These are phyloP conservation scores for Ischnura elegans DNA, from an alignment of 2,888 invertebrate genomes.

Conservation along the genomic window DNA sequence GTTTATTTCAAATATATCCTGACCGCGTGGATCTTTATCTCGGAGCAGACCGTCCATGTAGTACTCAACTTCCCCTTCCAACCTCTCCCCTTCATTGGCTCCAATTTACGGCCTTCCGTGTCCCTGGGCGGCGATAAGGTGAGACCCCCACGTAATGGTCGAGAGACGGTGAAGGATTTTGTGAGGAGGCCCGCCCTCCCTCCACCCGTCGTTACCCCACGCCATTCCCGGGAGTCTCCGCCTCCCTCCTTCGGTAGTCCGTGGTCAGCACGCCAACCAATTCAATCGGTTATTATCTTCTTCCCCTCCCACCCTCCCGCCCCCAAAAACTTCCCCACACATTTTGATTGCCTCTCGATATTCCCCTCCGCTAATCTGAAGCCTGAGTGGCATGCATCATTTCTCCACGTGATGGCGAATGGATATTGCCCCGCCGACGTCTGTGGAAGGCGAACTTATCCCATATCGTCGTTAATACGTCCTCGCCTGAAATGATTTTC, in stretches of 20 bases:
- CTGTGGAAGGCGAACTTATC: not conserved
- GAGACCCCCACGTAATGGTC: not conserved
- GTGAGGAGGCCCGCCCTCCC: not conserved
- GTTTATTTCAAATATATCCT: slow-evolving; percentile 14
- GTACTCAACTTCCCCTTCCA: not conserved
- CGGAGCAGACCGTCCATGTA: not conserved
- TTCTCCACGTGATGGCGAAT: not conserved
- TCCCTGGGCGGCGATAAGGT: slow-evolving; percentile 3
- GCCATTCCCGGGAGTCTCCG: not conserved
- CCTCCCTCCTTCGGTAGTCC: not conserved
- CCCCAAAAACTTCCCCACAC: no score
- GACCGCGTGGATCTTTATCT: not conserved
- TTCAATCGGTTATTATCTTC: not conserved
- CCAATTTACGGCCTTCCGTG: slow-evolving; percentile 12
- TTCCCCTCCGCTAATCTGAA: not conserved
- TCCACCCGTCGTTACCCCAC: not conserved
- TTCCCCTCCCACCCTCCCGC: not conserved
- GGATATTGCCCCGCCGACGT: not conserved
- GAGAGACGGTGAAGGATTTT: slow-evolving; percentile 8
- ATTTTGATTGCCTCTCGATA: not conserved
- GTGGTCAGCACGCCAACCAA: slow-evolving; percentile 9
- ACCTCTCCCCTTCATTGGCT: not conserved
- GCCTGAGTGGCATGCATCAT: not conserved
- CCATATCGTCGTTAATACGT: not conserved
- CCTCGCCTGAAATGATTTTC: no score